Evolutionary conservation across 2,113 vertebrate species (phyloP).

Genomic region (Stigmatopora argus): DNA sequence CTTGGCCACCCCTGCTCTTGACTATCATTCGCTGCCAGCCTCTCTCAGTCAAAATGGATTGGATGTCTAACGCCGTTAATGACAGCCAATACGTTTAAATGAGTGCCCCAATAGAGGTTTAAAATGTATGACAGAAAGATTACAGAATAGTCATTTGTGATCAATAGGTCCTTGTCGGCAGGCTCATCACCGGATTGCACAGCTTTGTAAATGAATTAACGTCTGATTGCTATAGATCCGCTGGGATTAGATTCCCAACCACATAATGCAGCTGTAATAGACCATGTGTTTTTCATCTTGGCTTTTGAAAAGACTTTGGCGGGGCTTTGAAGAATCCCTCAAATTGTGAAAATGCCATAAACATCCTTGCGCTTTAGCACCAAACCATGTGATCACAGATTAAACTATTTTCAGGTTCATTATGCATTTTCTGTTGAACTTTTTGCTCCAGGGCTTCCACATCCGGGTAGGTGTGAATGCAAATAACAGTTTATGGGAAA

Average conservation of each 20-base stretch:
- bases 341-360: slow-evolving; percentile 36
- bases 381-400: slow-evolving; percentile 47
- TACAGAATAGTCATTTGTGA: slow-evolving; percentile 16
- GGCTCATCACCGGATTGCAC: slow-evolving; percentile 15
- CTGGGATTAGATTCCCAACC: slow-evolving; percentile 24
- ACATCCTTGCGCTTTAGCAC: slow-evolving; percentile 35
- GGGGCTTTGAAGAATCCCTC: slow-evolving; percentile 29
- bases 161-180: slow-evolving; percentile 6
- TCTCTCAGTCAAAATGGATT: too few species aligned
- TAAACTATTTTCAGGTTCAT: slow-evolving; percentile 38
- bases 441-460: slow-evolving; percentile 27
- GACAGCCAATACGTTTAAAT: too few species aligned
- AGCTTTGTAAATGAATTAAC: slow-evolving; percentile 39
- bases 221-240: slow-evolving; percentile 41
- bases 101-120: too few species aligned
- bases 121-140: not conserved
- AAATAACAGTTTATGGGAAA: slow-evolving; percentile 19
- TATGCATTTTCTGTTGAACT: slow-evolving; percentile 33
- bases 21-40: too few species aligned
- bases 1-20: too few species aligned
- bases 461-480: slow-evolving; percentile 2
- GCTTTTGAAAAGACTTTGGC: slow-evolving; percentile 19
- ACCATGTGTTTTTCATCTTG: slow-evolving; percentile 42
- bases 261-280: slow-evolving; percentile 25
- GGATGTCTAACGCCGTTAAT: too few species aligned